Evolutionary conservation across 1,140 invertebrate species (phyloP).

Genomic region (Ruditapes philippinarum): DNA sequence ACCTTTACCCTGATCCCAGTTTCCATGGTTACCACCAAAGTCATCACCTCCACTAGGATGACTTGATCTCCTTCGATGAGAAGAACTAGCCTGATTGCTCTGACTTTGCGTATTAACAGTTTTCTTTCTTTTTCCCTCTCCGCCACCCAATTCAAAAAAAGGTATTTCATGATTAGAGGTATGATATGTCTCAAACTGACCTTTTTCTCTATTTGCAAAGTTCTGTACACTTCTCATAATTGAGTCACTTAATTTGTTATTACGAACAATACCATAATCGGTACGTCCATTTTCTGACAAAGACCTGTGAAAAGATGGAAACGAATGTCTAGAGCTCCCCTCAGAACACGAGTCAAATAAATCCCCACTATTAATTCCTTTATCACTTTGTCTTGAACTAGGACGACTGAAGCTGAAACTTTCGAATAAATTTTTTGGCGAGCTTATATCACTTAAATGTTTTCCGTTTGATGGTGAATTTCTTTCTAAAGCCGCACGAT

Average conservation of each 20-base stretch:
- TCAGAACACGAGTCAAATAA: conserved; percentile 54
- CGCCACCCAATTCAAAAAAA: conserved; percentile 34
- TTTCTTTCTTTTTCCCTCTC: conserved; percentile 38
- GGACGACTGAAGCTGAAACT: not conserved
- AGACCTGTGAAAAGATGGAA: conserved; percentile 19
- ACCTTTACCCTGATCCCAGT: not conserved
- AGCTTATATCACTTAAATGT: not conserved
- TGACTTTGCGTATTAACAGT: not conserved
- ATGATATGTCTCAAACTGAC: not conserved
- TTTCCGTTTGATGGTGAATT: not conserved
- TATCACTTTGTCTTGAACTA: not conserved
- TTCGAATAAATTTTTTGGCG: not conserved
- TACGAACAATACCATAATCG: conserved; percentile 44
- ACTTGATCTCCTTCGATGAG: too few relatives aligned
- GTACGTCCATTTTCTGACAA: conserved; percentile 46
- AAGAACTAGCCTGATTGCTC: not conserved
- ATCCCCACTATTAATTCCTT: conserved; percentile 42
- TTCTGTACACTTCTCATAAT: conserved; percentile 58
- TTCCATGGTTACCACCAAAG: not conserved
- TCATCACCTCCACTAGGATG: not conserved
- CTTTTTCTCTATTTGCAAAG: not conserved
- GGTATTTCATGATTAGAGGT: not conserved
- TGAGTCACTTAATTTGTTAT: conserved; percentile 43
- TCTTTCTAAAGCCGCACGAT: conserved; percentile 21
- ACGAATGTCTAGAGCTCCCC: not conserved